Base-by-base conservation (phyloP, 2,797 vertebrate genomes). In the Amniataba percoides region DNA sequence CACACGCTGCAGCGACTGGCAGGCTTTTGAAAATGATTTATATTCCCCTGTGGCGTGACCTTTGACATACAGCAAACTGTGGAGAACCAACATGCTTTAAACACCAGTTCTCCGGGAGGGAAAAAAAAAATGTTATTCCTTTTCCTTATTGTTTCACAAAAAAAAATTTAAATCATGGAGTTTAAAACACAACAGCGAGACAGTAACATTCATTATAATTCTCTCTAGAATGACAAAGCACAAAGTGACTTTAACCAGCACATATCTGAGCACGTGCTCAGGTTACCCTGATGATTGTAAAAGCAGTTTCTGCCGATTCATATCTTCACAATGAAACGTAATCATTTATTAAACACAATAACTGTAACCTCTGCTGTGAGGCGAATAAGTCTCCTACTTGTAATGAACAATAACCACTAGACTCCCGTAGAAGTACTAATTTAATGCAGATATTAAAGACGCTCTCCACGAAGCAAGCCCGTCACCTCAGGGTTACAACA, bases 391-490 rank as follows among this genome's bases (percentile, higher is more conserved):
- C 52, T 51, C 14, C 25, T 21, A 3, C 27, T 62, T 16, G 31
- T 59, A 74, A 76, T 69, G 65, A 64, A 61, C 45, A 65, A 57
- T 31, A 53, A 73, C 65, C 60, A 61, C 27, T 16, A 15, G n/a
- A 61, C 10, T 42, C 10, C 7, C 71, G 65, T 46, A 63, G 58
- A 49, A 42, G 14, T n/a, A 80, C 21, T 34, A 46, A 69, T 59
- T 73, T 70, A 53, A 75, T 63, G 77, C 75, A 42, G 60, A 83
- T 72, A 74, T 68, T 40, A 81, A 57, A 87, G 55, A 63, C 0
- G 6, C 40, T 46, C 56, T 36, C 19, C 21, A 21, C 23, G 21
- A 64, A 78, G 13, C 23, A 55, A 56, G 49, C 25, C 18, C 25
- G n/a, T 27, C 19, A 71, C 73, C 48, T 39, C 52, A 9, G 62